phyloP scores from a whole-genome alignment of 2,113 vertebrate genomes.

The Cololabis saira region DNA sequence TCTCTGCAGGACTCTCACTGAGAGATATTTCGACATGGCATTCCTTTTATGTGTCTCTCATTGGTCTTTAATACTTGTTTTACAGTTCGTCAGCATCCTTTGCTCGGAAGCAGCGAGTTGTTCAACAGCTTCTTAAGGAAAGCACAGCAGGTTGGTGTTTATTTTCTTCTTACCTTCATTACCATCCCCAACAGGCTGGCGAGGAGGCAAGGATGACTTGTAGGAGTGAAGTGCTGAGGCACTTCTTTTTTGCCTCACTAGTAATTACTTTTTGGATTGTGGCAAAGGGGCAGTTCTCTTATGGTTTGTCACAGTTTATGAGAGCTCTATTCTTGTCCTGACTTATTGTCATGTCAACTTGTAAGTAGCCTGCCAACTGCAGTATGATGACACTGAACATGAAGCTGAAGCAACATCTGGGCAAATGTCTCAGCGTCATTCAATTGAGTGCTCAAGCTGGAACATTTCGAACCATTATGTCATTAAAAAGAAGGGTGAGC shows the following conservation, averaged over 20 bases:
- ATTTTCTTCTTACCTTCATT: neutral
- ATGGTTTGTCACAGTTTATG: too few relatives aligned
- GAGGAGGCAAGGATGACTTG: neutral
- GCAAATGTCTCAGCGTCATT: neutral
- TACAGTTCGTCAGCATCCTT: slow-evolving; percentile 93
- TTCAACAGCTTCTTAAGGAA: slow-evolving; percentile 98
- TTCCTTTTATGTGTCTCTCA: slow-evolving; percentile 1
- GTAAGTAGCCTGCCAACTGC: slow-evolving; percentile 4
- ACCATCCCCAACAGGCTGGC: slow-evolving; percentile 6
- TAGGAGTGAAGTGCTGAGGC: slow-evolving; percentile 21
- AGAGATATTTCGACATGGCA: neutral
- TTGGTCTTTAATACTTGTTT: slow-evolving; percentile 2
- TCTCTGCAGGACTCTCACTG: too few relatives aligned
- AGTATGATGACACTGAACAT: slow-evolving; percentile 3
- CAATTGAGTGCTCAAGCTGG: slow-evolving; percentile 7
- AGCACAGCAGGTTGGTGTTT: slow-evolving; percentile 91
- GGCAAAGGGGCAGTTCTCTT: too few relatives aligned
- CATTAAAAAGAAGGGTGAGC: slow-evolving; percentile 4
- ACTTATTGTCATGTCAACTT: slow-evolving; percentile 1
- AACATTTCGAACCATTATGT: slow-evolving; percentile 17
- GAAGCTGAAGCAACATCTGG: neutral
- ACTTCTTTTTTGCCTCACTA: neutral
- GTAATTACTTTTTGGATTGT: too few relatives aligned
- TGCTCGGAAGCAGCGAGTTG: slow-evolving; percentile 91
- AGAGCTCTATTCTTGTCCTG: too few relatives aligned